Evolutionary conservation across 2,888 invertebrate genomes (phyloP).

Genomic region (Stenolophus ochropezus): DNA sequence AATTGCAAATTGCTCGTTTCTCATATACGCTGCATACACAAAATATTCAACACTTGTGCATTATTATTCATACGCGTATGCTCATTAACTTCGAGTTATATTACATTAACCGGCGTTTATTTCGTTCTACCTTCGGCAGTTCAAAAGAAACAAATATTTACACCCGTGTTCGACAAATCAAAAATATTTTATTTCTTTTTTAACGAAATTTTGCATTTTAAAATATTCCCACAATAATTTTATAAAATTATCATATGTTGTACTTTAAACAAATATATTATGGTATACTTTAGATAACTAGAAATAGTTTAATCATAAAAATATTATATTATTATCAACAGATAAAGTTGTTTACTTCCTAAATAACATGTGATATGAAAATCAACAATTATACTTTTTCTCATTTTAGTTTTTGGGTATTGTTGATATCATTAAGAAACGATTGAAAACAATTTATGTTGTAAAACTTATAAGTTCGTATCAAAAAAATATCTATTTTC

Average conservation of each 20-base stretch:
- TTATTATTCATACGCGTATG: conserved; percentile 42
- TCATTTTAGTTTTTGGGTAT: not conserved
- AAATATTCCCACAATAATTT: not conserved
- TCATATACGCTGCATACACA: conserved; percentile 24
- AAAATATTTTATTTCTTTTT: not conserved
- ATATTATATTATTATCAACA: not conserved
- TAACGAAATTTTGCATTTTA: not conserved
- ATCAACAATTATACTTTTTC: not conserved
- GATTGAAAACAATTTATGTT: not conserved
- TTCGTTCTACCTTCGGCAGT: not conserved
- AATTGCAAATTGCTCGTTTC: conserved; percentile 50
- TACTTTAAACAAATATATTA: not conserved
- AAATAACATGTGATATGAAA: not conserved
- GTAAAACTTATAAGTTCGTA: not conserved
- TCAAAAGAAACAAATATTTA: not conserved
- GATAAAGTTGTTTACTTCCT: not conserved
- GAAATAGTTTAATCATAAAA: not conserved
- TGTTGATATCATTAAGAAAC: not conserved
- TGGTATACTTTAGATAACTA: not conserved
- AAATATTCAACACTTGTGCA: conserved; percentile 49
- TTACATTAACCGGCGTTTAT: conserved; percentile 52
- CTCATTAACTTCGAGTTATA: conserved; percentile 51
- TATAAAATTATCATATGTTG: not conserved
- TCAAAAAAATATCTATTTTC: conserved; percentile 24
- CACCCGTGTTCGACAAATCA: conserved; percentile 8